Conservation (phyloP, 2,888 invertebrate species). For the Xanthia icteritia region DNA sequence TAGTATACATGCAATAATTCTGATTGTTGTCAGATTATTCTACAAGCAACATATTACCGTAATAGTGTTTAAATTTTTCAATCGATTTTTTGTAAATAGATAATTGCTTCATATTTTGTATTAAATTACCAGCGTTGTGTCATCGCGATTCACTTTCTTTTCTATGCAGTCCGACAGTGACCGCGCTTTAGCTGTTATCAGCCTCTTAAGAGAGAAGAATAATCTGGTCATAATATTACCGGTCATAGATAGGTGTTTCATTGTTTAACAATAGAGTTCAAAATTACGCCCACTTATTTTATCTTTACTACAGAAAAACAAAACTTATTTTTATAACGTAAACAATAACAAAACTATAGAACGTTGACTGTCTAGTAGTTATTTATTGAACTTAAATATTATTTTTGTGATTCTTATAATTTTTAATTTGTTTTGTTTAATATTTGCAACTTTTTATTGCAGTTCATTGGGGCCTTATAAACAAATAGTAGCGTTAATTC, state of each 20-base stretch:
- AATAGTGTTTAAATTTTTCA: too few species aligned
- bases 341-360: constrained; percentile 25
- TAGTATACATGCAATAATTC: too few species aligned
- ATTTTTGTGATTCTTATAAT: neutral
- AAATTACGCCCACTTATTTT: constrained; percentile 21
- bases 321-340: constrained; percentile 1
- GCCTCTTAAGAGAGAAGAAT: too few species aligned
- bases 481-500: neutral
- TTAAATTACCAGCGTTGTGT: too few species aligned
- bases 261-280: neutral
- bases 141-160: too few species aligned
- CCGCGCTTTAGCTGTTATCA: too few species aligned
- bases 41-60: too few species aligned
- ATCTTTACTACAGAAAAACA: constrained; percentile 19
- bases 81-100: too few species aligned
- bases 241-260: neutral
- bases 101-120: too few species aligned
- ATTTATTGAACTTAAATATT: neutral
- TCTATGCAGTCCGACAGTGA: too few species aligned
- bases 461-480: neutral
- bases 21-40: too few species aligned
- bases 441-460: neutral
- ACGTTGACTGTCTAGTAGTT: constrained; percentile 16
- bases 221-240: too few species aligned
- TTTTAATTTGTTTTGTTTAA: neutral